Base-by-base conservation (phyloP, 1,140 invertebrate species). In the Ephestia elutella region DNA sequence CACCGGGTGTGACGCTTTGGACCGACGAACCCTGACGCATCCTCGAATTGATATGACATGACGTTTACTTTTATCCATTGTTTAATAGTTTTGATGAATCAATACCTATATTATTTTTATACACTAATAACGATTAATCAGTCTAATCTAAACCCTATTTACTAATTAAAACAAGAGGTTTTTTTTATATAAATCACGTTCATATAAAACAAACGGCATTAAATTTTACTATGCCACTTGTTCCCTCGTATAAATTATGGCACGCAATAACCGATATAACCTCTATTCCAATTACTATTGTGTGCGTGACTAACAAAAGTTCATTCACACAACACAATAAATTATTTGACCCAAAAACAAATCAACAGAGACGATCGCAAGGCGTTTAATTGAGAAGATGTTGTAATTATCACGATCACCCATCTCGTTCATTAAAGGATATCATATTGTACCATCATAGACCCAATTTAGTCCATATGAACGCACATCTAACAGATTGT, bases 391-490 rank as follows among this genome's bases (percentile, higher is more conserved):
- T 70, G 54, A 61, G 13, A 35, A 54, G 35, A 57, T 53, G 56
- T 49, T 44, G 61, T 70, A 71, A 71, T 71, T 75, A 78, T 78
- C 73, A 51, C 50, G 21, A 61, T 50, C 55, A 67, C 69, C 74
- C 71, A 78, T 81, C 78, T 77, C 61, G 63, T 5, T 49, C 58
- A 62, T 73, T 76, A 73, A 67, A 60, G 32, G 57, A 53, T 78
- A 75, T 77, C 78, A 61, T 48, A 66, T 59, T 68, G 67, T 64
- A 70, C 63, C 55, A 68, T 73, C 66, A 62, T 56, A 20, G 55
- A 57, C 54, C 66, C 64, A 63, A 69, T 61, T 72, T 76, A 71
- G 66, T 61, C 75, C 68, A 73, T 73, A 71, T 72, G 38, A 15
- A 44, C 38, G 13, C 38, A 44, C n/a, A 10, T 8, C 13, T 68